Percentiles rank a stretch among this genome's conserved stretches.
phyloP scores from a whole-genome alignment of 2,888 invertebrate species.

The Eumacrocentrus americanus region DNA sequence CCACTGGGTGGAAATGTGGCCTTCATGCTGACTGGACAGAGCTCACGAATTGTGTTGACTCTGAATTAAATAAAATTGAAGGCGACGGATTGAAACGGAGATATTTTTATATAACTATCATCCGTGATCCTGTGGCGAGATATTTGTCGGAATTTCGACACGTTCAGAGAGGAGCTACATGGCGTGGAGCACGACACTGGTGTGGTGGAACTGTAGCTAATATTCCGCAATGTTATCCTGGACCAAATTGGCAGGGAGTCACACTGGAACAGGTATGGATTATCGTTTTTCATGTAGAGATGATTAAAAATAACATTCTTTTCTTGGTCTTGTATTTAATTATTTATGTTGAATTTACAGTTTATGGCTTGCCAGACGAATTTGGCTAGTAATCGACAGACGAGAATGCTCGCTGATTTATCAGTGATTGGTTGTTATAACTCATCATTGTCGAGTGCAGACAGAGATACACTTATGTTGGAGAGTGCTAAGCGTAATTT shows the following conservation, averaged over 20 bases:
- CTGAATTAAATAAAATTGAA: conserved; percentile 89
- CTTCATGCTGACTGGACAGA: conserved; percentile 99
- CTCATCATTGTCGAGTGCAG: conserved; percentile 74
- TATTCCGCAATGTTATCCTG: conserved; percentile 80
- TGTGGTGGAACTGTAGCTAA: conserved; percentile 75
- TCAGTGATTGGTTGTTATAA: conserved; percentile 96
- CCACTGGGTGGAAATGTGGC: conserved; percentile 98
- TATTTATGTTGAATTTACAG: conserved; percentile 56
- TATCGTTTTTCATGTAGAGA: too few species aligned
- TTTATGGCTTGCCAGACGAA: conserved; percentile 92
- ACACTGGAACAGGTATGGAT: conserved; percentile 67
- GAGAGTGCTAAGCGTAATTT: conserved; percentile 96
- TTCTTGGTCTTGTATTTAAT: neutral
- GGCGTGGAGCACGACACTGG: conserved; percentile 78
- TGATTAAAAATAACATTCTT: conserved; percentile 11
- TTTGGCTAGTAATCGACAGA: conserved; percentile 95
- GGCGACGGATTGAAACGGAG: conserved; percentile 80
- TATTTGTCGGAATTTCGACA: conserved; percentile 97
- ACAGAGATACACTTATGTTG: conserved; percentile 84
- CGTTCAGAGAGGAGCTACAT: conserved; percentile 94
- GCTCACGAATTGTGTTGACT: conserved; percentile 88
- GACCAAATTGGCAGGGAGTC: conserved; percentile 87
- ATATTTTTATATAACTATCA: conserved; percentile 95
- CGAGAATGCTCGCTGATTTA: conserved; percentile 96
- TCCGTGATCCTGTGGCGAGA: conserved; percentile 90